phyloP scores from a whole-genome alignment of 2,797 vertebrate species.

The Pseudochromis fuscus region DNA sequence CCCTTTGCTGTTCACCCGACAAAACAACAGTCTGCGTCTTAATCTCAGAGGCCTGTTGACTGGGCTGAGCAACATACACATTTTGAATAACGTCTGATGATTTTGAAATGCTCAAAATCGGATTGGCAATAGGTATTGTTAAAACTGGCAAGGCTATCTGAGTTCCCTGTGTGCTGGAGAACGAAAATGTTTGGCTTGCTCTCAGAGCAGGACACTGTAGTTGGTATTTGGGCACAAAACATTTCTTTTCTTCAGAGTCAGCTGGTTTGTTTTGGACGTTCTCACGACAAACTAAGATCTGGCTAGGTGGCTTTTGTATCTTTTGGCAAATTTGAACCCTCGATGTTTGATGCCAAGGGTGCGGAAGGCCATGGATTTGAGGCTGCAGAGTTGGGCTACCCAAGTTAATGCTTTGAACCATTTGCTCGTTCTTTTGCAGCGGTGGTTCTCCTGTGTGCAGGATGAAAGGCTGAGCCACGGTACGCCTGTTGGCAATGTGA shows the following conservation, averaged over 20 bases:
- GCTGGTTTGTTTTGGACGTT: constrained; percentile 74
- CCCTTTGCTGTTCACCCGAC: constrained; percentile 83
- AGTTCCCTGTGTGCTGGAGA: constrained; percentile 80
- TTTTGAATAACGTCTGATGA: constrained; percentile 82
- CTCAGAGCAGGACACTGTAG: constrained; percentile 87
- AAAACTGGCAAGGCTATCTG: constrained; percentile 83
- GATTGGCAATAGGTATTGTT: constrained; percentile 83
- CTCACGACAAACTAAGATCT: constrained; percentile 78
- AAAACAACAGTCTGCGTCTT: constrained; percentile 85
- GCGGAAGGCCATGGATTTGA: constrained; percentile 84
- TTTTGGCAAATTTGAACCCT: constrained; percentile 83
- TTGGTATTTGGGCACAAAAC: constrained; percentile 95
- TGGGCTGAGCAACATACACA: constrained; percentile 79
- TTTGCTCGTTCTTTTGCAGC: constrained; percentile 75
- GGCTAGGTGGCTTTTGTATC: constrained; percentile 67
- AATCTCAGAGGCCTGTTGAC: constrained; percentile 77
- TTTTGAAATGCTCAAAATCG: constrained; percentile 78
- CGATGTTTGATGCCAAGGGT: constrained; percentile 85
- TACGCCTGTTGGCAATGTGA: constrained; percentile 75
- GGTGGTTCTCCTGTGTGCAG: constrained; percentile 75
- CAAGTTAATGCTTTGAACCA: constrained; percentile 86
- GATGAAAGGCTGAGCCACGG: constrained; percentile 76
- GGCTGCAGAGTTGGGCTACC: constrained; percentile 84
- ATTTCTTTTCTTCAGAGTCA: constrained; percentile 75
- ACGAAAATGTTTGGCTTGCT: constrained; percentile 84